These are phyloP conservation scores for Drosophila busckii DNA, from an alignment of 1,140 invertebrate genomes.

Conservation along the genomic window DNA sequence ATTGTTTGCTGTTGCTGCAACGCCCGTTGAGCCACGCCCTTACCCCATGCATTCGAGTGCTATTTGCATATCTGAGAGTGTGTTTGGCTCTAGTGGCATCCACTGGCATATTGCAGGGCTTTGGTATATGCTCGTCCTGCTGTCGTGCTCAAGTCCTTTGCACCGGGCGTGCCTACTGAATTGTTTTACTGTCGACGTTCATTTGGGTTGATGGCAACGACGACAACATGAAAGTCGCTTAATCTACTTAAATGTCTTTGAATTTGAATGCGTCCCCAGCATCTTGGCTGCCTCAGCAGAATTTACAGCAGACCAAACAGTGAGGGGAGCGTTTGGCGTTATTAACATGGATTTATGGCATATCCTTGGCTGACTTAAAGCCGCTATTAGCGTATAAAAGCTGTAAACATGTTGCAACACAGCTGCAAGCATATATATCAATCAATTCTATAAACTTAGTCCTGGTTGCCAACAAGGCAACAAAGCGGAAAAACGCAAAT, in stretches of 20 bases:
- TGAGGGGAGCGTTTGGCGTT: slow-evolving; percentile 31
- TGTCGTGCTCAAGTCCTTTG: slow-evolving; percentile 59
- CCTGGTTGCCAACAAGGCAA: slow-evolving; percentile 27
- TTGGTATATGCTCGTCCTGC: slow-evolving; percentile 18
- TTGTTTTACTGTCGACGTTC: slow-evolving; percentile 75
- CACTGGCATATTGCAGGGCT: slow-evolving; percentile 63
- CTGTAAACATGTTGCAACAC: slow-evolving; percentile 54
- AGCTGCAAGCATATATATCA: not conserved
- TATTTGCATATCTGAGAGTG: slow-evolving; percentile 67
- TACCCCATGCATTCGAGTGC: slow-evolving; percentile 25
- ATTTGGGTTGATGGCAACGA: slow-evolving; percentile 60
- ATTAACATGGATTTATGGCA: slow-evolving; percentile 74
- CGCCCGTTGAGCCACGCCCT: slow-evolving; percentile 57
- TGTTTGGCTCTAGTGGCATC: slow-evolving; percentile 32
- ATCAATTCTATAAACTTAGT: not conserved
- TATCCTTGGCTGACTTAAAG: slow-evolving; percentile 60
- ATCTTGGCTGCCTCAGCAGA: slow-evolving; percentile 15
- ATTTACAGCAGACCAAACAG: slow-evolving; percentile 12
- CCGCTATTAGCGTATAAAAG: slow-evolving; percentile 60
- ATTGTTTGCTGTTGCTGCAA: slow-evolving; percentile 75
- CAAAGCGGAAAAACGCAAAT: slow-evolving; percentile 62
- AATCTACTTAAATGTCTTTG: slow-evolving; percentile 77
- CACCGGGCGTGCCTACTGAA: slow-evolving; percentile 65
- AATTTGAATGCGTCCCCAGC: slow-evolving; percentile 33
- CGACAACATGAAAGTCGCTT: slow-evolving; percentile 70